A percentile compares a stretch with the other conserved stretches of the same genome.
Conservation (phyloP, 2,797 vertebrate genomes). For the Eulemur rubriventer region DNA sequence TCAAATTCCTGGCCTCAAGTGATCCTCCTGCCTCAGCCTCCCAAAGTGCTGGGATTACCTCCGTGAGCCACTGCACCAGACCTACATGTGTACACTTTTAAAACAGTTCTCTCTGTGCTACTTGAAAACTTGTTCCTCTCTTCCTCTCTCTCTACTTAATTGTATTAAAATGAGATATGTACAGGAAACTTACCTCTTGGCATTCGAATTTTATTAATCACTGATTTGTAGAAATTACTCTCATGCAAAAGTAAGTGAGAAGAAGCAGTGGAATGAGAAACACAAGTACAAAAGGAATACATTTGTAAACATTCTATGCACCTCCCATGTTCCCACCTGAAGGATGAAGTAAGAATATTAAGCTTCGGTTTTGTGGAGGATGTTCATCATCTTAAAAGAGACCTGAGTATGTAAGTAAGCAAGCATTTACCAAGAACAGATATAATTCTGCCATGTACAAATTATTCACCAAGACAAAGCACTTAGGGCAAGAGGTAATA, state of each 20-base stretch:
- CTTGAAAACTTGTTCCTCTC: neutral
- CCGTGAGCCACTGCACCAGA: neutral
- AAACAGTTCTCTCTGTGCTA: neutral
- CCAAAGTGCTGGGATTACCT: neutral
- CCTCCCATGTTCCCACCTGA: neutral
- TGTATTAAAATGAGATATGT: neutral
- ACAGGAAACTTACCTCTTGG: neutral
- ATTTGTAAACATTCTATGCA: neutral
- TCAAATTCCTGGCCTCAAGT: neutral
- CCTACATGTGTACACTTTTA: neutral
- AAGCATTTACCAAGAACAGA: constrained; percentile 42
- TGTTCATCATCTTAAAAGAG: constrained; percentile 43
- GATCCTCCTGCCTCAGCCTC: neutral
- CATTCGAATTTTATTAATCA: constrained; percentile 41
- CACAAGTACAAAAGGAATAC: neutral
- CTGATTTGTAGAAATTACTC: neutral
- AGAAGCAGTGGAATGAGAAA: neutral
- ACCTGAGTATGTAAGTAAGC: neutral
- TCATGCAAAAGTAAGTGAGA: neutral
- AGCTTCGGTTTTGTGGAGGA: neutral
- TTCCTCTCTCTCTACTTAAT: neutral
- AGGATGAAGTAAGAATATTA: constrained; percentile 23
- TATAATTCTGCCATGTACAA: constrained; percentile 16
- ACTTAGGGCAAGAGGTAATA: neutral
- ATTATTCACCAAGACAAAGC: constrained; percentile 25